Evolutionary conservation across 2,888 invertebrate species (phyloP), one percentile per base, ranked within the genome.

Genomic region (Drosophila greeni): DNA sequence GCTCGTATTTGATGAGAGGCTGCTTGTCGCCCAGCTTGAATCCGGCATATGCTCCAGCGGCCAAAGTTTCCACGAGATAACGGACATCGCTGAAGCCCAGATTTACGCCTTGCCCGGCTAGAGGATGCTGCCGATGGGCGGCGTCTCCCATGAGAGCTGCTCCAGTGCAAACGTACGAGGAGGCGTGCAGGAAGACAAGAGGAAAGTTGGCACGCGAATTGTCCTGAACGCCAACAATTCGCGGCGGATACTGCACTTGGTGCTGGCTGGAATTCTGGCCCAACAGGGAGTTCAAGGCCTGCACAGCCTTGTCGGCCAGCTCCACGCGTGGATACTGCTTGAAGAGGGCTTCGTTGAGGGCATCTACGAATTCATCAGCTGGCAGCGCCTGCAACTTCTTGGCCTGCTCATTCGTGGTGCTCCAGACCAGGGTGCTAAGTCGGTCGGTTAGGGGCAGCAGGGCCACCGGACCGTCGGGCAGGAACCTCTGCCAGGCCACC

Each of bases 21-120:
- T 90, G 89, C 24, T 92, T 87, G 74, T 94, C 92, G 8, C 93
- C 96, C 51, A 97, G 89, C 78, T 93, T 92, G 54, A 92, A 91
- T 3, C 99, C 99, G 61, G 91, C 90, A 82, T 92, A 92, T 0
- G 92, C 90, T 0, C 94, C 92, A 23, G 94, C 91, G 0, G 93
- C 91, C 16, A 99, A 89, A 14, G 92, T 86, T 48, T 92, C 89
- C 0, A 93, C 91, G n/a, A 99, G 90, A 72, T 92, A 91, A 31
- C 91, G 89, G 0, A 97, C 94, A 90, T 99, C 99, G 8, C 97
- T 96, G 87, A 99, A 97, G 2, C 99, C 99, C 43, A 99, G 90
- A 90, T 99, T 99, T 0, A 98, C 97, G 8, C 99, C 99, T 90
- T 98, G 98, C 0, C 99, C 99, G 36, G 99, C 99, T 73, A 99